Conservation (phyloP, 2,888 invertebrate genomes). For the Hypomecis punctinalis region DNA sequence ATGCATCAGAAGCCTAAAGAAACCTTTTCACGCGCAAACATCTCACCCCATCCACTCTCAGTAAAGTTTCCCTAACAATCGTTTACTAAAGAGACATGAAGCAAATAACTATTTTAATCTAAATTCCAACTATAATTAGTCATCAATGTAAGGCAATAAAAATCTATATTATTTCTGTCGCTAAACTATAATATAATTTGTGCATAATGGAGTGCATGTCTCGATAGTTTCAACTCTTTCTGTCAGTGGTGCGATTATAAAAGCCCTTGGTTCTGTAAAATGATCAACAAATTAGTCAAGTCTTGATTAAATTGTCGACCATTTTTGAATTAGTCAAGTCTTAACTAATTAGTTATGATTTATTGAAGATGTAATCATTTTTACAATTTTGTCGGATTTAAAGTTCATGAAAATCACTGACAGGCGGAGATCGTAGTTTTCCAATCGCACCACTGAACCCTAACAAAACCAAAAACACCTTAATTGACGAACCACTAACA, state of each 20-base stretch:
- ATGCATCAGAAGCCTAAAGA: not conserved
- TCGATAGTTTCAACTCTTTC: constrained; percentile 20
- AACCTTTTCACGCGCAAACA: constrained; percentile 35
- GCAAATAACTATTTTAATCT: constrained; percentile 14
- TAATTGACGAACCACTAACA: constrained; percentile 81
- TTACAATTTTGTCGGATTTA: too few relatives aligned
- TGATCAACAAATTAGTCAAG: not conserved
- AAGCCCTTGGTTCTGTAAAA: not conserved
- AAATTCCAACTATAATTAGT: constrained; percentile 10
- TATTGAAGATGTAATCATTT: too few relatives aligned
- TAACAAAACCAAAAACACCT: constrained; percentile 54
- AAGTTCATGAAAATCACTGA: not conserved
- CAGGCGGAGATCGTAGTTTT: not conserved
- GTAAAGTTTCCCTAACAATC: constrained; percentile 39
- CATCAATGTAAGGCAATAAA: constrained; percentile 20
- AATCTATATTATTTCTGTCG: constrained; percentile 27
- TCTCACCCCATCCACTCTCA: constrained; percentile 38
- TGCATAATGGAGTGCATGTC: constrained; percentile 28
- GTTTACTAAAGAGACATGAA: constrained; percentile 43
- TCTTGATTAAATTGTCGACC: too few relatives aligned
- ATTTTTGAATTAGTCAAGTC: too few relatives aligned
- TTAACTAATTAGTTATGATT: too few relatives aligned
- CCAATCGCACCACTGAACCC: constrained; percentile 48
- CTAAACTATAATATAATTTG: constrained; percentile 39
- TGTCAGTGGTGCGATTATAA: constrained; percentile 26